These are phyloP conservation scores for Vultur gryphus DNA, from an alignment of 2,797 vertebrate species.

Conservation along the genomic window DNA sequence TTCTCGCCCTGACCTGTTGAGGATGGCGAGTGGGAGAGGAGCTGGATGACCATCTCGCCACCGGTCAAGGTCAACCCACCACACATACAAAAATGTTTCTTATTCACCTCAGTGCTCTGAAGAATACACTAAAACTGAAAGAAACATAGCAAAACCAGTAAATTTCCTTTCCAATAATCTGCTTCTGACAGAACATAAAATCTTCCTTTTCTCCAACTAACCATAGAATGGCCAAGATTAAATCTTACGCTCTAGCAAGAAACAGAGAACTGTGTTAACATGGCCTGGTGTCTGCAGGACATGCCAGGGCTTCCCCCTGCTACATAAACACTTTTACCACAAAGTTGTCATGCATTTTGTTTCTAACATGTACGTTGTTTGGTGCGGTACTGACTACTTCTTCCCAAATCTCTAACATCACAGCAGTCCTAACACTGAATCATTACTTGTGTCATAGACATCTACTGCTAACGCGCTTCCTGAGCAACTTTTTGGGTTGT, in stretches of 20 bases:
- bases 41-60: accelerated
- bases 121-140: background rate
- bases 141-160: background rate
- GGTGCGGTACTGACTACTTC: background rate
- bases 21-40: background rate
- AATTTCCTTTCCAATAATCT: background rate
- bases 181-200: background rate
- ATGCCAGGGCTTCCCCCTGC: background rate
- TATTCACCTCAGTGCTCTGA: background rate
- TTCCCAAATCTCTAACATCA: background rate
- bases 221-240: background rate
- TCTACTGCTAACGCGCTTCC: accelerated
- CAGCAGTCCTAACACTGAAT: background rate
- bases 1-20: background rate
- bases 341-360: accelerated
- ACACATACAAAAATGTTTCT: background rate
- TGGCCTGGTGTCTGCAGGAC: background rate
- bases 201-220: background rate
- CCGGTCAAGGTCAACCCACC: background rate
- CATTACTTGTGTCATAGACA: background rate
- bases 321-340: background rate
- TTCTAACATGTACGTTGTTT: background rate
- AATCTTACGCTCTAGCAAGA: background rate
- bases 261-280: background rate
- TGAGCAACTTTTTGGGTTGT: background rate